A percentile compares a stretch with the other conserved stretches of the same genome.
Evolutionary conservation across 2,888 invertebrate genomes (phyloP).

Genomic region (Drosophila phalerata): DNA sequence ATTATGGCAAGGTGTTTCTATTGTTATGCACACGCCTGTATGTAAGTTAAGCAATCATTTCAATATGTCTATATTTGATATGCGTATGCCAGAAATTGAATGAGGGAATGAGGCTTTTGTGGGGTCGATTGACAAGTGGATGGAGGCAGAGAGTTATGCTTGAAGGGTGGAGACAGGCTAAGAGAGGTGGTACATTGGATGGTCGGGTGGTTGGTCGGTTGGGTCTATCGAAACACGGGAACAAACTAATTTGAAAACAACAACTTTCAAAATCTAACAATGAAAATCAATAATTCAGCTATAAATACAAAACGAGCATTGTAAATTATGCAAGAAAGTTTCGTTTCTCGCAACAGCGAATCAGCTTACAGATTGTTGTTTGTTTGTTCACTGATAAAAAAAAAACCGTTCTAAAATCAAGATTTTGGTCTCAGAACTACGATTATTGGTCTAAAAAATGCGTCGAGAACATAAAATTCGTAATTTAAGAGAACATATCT

Average conservation of each 20-base stretch:
- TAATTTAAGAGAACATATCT: too few species aligned
- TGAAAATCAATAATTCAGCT: conserved; percentile 70
- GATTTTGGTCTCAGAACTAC: too few species aligned
- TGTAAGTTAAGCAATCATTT: conserved; percentile 31
- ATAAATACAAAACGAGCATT: conserved; percentile 57
- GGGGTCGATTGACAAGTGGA: conserved; percentile 25
- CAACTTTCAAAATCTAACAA: conserved; percentile 55
- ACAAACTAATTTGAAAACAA: conserved; percentile 55
- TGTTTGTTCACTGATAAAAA: too few species aligned
- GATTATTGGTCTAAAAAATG: too few species aligned
- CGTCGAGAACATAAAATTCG: too few species aligned
- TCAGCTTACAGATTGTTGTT: conserved; percentile 19
- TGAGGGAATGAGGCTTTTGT: not conserved
- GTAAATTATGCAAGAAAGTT: conserved; percentile 57
- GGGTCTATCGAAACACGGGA: not conserved
- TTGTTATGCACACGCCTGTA: not conserved
- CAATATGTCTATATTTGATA: conserved; percentile 40
- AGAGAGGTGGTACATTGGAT: not conserved
- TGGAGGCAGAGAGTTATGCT: not conserved
- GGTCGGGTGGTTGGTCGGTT: not conserved
- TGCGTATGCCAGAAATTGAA: conserved; percentile 26
- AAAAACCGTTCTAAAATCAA: too few species aligned
- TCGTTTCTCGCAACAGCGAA: conserved; percentile 26
- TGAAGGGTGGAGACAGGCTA: too few species aligned
- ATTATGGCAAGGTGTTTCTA: too few species aligned